These are phyloP conservation scores for Drosophila rufa DNA, from an alignment of 1,140 invertebrate genomes.

Conservation along the genomic window DNA sequence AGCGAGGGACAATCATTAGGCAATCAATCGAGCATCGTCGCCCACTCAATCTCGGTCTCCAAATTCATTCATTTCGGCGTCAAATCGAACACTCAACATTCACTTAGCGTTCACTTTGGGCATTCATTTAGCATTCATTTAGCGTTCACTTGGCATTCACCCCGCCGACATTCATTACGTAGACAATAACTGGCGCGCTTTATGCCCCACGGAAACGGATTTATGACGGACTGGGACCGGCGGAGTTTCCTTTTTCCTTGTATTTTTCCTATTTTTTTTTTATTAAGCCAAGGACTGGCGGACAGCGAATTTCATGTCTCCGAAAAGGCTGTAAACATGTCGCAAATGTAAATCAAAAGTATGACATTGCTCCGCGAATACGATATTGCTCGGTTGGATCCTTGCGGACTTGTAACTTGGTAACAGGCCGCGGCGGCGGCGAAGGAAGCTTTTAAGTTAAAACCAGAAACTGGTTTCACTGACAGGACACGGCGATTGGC, in stretches of 20 bases:
- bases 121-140: conserved; percentile 19
- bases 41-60: conserved; percentile 21
- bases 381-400: conserved; percentile 13
- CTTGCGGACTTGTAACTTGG: conserved; percentile 15
- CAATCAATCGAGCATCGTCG: conserved; percentile 40
- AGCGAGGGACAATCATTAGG: conserved; percentile 26
- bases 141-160: conserved; percentile 33
- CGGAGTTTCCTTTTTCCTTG: neutral
- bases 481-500: conserved; percentile 33
- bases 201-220: conserved; percentile 29
- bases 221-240: conserved; percentile 12
- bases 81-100: conserved; percentile 34
- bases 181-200: conserved; percentile 28
- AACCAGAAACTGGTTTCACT: conserved; percentile 18
- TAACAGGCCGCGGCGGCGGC: too few species aligned
- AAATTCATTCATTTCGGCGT: conserved; percentile 23
- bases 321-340: conserved; percentile 56
- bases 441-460: conserved; percentile 21
- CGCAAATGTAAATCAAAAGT: conserved; percentile 46
- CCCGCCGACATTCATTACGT: conserved; percentile 10
- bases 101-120: conserved; percentile 24
- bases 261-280: neutral
- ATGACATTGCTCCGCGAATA: conserved; percentile 10
- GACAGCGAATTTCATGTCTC: conserved; percentile 28
- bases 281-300: conserved; percentile 36